phyloP scores from a whole-genome alignment of 2,888 invertebrate genomes.

The Oscheius myriophilus region DNA sequence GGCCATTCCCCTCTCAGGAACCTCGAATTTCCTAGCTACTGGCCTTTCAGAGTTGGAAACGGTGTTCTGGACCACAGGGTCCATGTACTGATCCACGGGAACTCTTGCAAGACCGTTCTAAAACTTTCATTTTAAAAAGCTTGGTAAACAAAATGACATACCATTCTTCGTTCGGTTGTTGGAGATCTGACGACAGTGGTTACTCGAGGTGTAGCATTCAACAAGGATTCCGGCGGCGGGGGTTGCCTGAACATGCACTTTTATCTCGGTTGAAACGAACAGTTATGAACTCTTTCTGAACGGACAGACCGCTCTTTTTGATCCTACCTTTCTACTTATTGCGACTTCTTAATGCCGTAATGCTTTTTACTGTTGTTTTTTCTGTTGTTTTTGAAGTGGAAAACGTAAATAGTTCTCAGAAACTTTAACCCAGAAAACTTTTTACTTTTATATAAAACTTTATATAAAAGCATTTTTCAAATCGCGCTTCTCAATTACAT shows the following conservation, averaged over 20 bases:
- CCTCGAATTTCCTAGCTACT: conserved; percentile 42
- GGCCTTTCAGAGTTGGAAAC: conserved; percentile 44
- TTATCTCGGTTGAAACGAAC: no score
- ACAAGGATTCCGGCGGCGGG: neutral
- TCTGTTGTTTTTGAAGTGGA: no score
- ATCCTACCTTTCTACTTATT: no score
- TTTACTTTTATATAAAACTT: no score
- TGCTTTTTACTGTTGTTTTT: no score
- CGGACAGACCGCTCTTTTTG: no score
- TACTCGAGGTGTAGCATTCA: conserved; percentile 21
- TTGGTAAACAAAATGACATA: neutral
- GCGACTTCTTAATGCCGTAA: no score
- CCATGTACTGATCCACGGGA: conserved; percentile 40
- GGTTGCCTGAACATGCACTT: conserved; percentile 3
- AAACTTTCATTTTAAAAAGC: neutral
- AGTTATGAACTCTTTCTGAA: no score
- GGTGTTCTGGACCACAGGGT: conserved; percentile 42
- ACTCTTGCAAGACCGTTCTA: conserved; percentile 45
- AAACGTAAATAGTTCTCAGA: no score
- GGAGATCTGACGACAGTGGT: conserved; percentile 23
- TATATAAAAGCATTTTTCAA: no score
- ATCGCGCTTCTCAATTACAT: no score
- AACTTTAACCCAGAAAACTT: no score
- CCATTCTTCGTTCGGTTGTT: conserved; percentile 23
- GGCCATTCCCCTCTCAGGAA: conserved; percentile 38